These are phyloP conservation scores for Nematostella vectensis DNA, from an alignment of 92 coral and sea anemone species.

Conservation along the genomic window DNA sequence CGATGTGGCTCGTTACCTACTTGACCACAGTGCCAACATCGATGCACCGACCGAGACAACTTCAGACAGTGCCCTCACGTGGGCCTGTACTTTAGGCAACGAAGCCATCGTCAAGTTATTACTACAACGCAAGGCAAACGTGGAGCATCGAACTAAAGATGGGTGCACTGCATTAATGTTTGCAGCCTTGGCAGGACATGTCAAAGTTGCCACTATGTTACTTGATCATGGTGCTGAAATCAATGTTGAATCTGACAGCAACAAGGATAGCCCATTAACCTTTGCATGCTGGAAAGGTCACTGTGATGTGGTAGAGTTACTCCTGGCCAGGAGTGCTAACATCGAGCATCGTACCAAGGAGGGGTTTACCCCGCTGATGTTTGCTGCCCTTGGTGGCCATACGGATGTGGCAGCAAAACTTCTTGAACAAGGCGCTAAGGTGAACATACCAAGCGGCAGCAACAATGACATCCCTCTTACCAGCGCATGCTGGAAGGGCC, in stretches of 20 bases:
- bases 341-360: slow-evolving; percentile 99
- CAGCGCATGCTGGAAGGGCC: slow-evolving; percentile 99
- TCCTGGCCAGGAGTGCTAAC: slow-evolving; percentile 87
- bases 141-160: slow-evolving; percentile 98
- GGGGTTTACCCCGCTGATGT: slow-evolving; percentile 99
- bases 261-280: slow-evolving; percentile 98
- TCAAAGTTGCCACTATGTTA: slow-evolving; percentile 96
- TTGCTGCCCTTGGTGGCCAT: slow-evolving; percentile 98
- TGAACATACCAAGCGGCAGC: slow-evolving; percentile 97
- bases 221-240: slow-evolving; percentile 90
- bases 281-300: slow-evolving; percentile 99
- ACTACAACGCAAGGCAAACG: slow-evolving; percentile 72
- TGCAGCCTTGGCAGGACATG: slow-evolving; percentile 99
- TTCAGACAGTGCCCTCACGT: slow-evolving; percentile 98
- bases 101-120: slow-evolving; percentile 91
- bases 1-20: slow-evolving; percentile 93
- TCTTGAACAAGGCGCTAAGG: slow-evolving; percentile 84
- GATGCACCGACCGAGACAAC: slow-evolving; percentile 99
- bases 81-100: slow-evolving; percentile 99
- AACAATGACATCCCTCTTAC: slow-evolving; percentile 98
- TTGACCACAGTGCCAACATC: slow-evolving; percentile 92
- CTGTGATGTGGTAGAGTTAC: slow-evolving; percentile 91
- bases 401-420: slow-evolving; percentile 95
- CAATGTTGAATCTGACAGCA: slow-evolving; percentile 98
- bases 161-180: slow-evolving; percentile 99